Conservation (phyloP, 2,113 vertebrate species). For the Manacus vitellinus region DNA sequence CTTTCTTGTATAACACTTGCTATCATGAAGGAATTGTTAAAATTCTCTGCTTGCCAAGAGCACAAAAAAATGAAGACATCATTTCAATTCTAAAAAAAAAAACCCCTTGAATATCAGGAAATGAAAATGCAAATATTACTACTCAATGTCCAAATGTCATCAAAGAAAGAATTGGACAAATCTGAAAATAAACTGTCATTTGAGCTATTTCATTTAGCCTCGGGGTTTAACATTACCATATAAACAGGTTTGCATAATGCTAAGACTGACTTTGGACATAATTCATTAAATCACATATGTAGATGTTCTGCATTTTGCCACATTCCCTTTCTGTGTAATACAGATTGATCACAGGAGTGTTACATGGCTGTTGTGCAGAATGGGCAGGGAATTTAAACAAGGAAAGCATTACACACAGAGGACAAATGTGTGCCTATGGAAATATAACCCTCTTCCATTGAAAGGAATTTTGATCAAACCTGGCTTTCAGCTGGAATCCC, state of each 20-base stretch:
- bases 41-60: background rate
- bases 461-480: background rate
- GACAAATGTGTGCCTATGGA: background rate
- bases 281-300: background rate
- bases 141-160: background rate
- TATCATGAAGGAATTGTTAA: background rate
- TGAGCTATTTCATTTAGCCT: slow-evolving; percentile 11
- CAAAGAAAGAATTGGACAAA: background rate
- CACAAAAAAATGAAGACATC: slow-evolving; percentile 15
- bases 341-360: background rate
- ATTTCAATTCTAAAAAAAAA: background rate
- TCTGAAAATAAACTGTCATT: slow-evolving; percentile 22
- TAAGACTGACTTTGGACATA: background rate
- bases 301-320: slow-evolving; percentile 7
- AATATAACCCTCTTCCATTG: background rate
- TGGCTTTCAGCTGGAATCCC: background rate
- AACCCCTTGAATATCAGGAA: background rate
- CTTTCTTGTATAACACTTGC: background rate
- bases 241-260: slow-evolving; percentile 21
- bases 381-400: background rate
- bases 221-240: slow-evolving; percentile 20
- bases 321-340: background rate
- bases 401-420: background rate
- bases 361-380: background rate
- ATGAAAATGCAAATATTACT: slow-evolving; percentile 28